phyloP scores from a whole-genome alignment of 2,113 vertebrate species.

The Caloenas nicobarica region DNA sequence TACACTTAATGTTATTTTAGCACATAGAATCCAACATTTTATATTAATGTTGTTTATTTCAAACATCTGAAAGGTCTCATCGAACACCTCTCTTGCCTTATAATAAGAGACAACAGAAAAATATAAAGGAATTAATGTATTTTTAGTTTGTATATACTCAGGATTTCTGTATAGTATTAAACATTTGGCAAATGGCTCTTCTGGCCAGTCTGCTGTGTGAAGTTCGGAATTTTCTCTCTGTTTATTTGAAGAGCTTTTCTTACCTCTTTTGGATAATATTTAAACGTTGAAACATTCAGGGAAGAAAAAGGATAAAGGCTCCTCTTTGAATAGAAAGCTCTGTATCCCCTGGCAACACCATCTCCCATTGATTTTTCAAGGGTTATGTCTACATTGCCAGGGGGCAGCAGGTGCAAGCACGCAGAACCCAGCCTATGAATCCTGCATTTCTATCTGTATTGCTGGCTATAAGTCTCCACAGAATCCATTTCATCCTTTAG shows the following conservation, averaged over 20 bases:
- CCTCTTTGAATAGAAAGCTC: not conserved
- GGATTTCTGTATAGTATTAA: not conserved
- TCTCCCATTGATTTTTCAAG: not conserved
- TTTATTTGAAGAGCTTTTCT: constrained; percentile 34
- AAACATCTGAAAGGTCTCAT: not conserved
- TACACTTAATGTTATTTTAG: not conserved
- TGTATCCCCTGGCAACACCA: not conserved
- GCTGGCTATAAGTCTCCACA: not conserved
- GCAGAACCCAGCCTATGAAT: not conserved
- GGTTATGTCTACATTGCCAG: not conserved
- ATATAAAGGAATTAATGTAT: not conserved
- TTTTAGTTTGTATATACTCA: not conserved
- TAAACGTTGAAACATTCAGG: not conserved
- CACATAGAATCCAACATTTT: not conserved
- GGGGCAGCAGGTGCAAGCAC: not conserved
- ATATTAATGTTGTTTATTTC: not conserved
- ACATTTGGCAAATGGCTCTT: not conserved
- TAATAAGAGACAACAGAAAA: not conserved
- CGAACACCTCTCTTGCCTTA: not conserved
- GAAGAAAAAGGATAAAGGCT: not conserved
- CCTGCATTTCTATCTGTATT: not conserved
- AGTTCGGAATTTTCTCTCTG: not conserved
- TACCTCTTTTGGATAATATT: not conserved
- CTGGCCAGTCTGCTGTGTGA: not conserved
- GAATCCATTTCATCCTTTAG: not conserved